Conservation (phyloP, 2,797 vertebrate genomes). For the Myripristis murdjan region DNA sequence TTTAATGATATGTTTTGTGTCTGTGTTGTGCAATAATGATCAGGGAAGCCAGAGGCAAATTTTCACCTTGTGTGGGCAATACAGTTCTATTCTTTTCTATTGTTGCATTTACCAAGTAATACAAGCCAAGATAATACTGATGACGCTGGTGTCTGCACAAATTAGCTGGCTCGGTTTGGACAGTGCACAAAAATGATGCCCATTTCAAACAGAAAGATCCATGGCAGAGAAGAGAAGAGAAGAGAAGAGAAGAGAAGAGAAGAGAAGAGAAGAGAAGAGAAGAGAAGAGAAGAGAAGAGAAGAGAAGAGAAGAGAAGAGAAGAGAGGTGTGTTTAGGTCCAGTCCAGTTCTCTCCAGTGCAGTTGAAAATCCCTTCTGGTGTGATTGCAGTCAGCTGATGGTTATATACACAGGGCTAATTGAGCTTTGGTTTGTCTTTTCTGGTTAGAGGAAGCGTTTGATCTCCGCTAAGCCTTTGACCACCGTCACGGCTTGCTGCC, state of each 20-base stretch:
- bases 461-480: slow-evolving; percentile 70
- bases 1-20: no score
- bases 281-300: background rate
- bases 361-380: slow-evolving; percentile 32
- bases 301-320: slow-evolving; percentile 7
- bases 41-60: no score
- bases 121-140: no score
- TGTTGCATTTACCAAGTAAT: no score
- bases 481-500: slow-evolving; percentile 59
- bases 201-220: no score
- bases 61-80: no score
- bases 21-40: no score
- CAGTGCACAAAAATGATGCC: no score
- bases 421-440: slow-evolving; percentile 71
- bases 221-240: no score
- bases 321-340: slow-evolving; percentile 18
- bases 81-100: no score
- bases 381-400: slow-evolving; percentile 70
- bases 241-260: background rate
- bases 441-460: slow-evolving; percentile 66
- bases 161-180: no score
- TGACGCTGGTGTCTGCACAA: no score
- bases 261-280: background rate
- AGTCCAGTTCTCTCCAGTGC: slow-evolving; percentile 15
- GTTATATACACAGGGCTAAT: slow-evolving; percentile 63